Evolutionary conservation across 1,140 invertebrate genomes (phyloP), one percentile per base, ranked within the genome.

Genomic region (Magallana gigas): DNA sequence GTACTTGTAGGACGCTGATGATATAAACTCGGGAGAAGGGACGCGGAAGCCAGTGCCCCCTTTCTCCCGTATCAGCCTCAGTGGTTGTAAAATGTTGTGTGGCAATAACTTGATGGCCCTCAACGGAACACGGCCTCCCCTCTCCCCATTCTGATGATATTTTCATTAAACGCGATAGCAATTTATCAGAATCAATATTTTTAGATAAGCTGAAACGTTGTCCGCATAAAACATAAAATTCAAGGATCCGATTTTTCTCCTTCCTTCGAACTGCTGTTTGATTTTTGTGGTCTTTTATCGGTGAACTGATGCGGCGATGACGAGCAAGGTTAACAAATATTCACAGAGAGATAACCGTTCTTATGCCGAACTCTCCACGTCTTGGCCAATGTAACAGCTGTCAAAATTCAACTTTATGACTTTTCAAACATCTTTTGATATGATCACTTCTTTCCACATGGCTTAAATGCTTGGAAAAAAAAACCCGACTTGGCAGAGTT

Each of bases 351-450:
- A 71, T 71, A 76, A 76, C 8, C 2, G 18, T 18, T 18, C 7
- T 29, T 76, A 18, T 29, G 68, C 36, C 23, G 68, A 76, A 76
- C 18, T 76, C 68, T 76, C 12, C 8, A 76, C 23, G 23, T 76
- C 3, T 11, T 76, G 36, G 68, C 23, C 9, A 29, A 18, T 36
- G 3, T 29, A 76, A 76, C 68, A 76, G 68, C 68, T 76, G 68
- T 76, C 68, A 36, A 76, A 23, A 76, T 76, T 76, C 29, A 76
- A 76, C 68, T 76, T 29, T 76, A 76, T 76, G 68, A 76, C 68
- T 71, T 76, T 76, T 76, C 23, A 76, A 76, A 76, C 68, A 76
- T 76, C 68, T 76, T 76, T 76, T 36, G 11, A 29, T 29, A 23
- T 36, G 68, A 76, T 76, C 68, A 23, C 23, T 76, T 76, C 23